Conservation (phyloP, 1,140 invertebrate genomes). For the Heliconius himera region DNA sequence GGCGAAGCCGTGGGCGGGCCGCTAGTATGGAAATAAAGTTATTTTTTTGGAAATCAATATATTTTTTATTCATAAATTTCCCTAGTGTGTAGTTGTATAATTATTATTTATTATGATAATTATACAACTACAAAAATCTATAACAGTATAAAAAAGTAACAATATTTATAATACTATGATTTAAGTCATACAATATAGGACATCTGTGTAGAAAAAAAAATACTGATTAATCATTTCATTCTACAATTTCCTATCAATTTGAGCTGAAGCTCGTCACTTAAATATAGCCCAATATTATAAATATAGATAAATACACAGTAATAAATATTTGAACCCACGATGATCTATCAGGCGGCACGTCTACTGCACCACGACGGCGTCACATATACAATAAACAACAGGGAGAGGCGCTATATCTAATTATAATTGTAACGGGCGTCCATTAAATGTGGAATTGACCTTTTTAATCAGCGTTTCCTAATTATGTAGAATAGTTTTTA, state of each 20-base stretch:
- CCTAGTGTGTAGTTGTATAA: background rate
- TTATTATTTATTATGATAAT: no score
- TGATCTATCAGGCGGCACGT: background rate
- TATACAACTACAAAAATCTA: no score
- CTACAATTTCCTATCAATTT: no score
- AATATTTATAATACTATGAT: no score
- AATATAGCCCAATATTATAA: no score
- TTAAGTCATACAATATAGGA: no score
- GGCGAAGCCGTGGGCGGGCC: no score
- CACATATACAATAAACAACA: background rate
- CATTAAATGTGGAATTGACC: slow-evolving; percentile 52
- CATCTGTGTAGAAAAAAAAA: no score
- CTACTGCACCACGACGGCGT: background rate
- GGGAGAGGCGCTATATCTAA: background rate
- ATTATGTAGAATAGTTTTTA: slow-evolving; percentile 54
- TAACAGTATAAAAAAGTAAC: no score
- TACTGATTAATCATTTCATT: no score
- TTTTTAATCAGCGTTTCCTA: slow-evolving; percentile 62
- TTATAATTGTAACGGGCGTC: slow-evolving; percentile 44
- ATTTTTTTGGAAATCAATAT: background rate
- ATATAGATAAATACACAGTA: no score
- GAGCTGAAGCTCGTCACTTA: no score
- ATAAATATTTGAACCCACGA: background rate
- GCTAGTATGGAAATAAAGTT: slow-evolving; percentile 1
- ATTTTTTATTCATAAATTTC: background rate